Base-by-base conservation (phyloP, 2,797 vertebrate genomes). In the Pogonophryne albipinna region DNA sequence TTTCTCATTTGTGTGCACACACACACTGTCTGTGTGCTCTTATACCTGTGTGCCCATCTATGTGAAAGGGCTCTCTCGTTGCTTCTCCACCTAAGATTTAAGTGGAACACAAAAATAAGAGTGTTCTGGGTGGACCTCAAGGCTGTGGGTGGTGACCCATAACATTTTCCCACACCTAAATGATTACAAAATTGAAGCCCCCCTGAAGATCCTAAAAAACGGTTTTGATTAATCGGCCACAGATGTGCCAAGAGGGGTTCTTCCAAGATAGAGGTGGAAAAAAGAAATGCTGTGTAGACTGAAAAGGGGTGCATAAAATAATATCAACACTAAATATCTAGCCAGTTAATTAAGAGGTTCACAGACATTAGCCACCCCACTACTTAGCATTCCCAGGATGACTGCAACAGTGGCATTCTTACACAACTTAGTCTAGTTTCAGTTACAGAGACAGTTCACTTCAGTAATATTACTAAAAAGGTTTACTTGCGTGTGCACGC, bases 211-310 rank as follows among this genome's bases (percentile, higher is more conserved):
- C 71, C 77, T 92, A 80, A 76, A 75, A 92, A 74, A 92, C 88
- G n/a, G 79, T 90, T 90, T 83, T 92, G 85, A 92, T 94, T 92
- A 91, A 94, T 93, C 81, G 86, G 74, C 76, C 77, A 78, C 86
- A 91, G 80, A 91, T 92, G 88, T 10, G 20, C 84, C 88, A 86
- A 83, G 83, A 87, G 66, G 75, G 82, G 83, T 82, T 85, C 87
- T 89, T 94, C 73, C 77, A 90, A 89, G 83, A 89, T 71, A 85
- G 89, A 84, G 76, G 89, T 85, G 69, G 91, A 70, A 83, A 80
- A 80, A 85, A 56, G 53, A 79, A 80, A 80, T 85, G 90, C 92
- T 89, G 89, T 87, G 89, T 93, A 86, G 53, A 90, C 89, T 91
- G 80, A 93, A 92, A 89, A 72, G 66, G 76, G 50, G 65, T 78